These are phyloP conservation scores for Eristalinus sepulchralis DNA, from an alignment of 2,888 invertebrate species.

Conservation along the genomic window DNA sequence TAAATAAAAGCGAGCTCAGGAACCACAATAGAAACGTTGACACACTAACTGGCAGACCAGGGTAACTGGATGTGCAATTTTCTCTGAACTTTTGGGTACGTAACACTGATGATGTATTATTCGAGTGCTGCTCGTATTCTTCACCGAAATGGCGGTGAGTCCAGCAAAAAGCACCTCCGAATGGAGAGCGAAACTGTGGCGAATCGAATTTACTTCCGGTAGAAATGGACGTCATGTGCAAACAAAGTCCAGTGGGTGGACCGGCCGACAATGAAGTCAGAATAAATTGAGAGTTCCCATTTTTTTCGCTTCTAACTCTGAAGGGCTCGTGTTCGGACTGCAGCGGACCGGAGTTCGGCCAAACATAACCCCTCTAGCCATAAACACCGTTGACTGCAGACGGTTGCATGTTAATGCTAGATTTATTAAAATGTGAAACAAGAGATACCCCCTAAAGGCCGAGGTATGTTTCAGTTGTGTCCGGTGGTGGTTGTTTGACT, in stretches of 20 bases:
- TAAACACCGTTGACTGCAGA: slow-evolving; percentile 26
- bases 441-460: slow-evolving; percentile 28
- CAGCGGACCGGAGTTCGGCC: background rate
- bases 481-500: slow-evolving; percentile 1
- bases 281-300: slow-evolving; percentile 37
- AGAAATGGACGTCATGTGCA: slow-evolving; percentile 49
- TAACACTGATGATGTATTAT: background rate
- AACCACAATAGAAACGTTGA: slow-evolving; percentile 33
- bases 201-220: slow-evolving; percentile 63
- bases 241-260: slow-evolving; percentile 44
- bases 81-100: slow-evolving; percentile 21
- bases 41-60: slow-evolving; percentile 39
- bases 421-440: slow-evolving; percentile 40
- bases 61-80: slow-evolving; percentile 57
- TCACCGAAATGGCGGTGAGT: background rate
- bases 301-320: background rate
- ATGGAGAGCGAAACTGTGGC: slow-evolving; percentile 9
- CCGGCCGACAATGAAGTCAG: slow-evolving; percentile 26
- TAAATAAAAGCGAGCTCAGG: background rate
- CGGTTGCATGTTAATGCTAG: slow-evolving; percentile 50
- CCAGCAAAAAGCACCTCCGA: background rate
- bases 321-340: background rate
- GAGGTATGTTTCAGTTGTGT: background rate
- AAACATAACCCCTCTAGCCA: slow-evolving; percentile 21
- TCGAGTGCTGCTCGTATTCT: background rate